phyloP scores from a whole-genome alignment of 2,797 vertebrate genomes.

The Mormyrus proboscirostris region DNA sequence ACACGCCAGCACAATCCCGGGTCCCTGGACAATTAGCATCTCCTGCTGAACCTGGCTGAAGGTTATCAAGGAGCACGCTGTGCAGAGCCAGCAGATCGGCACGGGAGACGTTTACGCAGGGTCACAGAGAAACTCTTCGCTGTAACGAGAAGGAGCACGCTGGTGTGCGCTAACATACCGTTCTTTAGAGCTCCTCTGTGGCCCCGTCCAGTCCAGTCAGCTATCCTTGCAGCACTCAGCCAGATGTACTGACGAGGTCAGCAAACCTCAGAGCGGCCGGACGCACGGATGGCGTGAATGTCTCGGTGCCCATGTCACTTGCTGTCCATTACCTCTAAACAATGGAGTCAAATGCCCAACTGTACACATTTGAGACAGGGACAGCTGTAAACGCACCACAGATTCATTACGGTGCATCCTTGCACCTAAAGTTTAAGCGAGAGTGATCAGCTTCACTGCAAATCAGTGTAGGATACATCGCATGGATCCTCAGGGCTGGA shows the following conservation, averaged over 20 bases:
- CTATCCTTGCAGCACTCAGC: background rate
- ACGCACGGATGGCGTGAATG: background rate
- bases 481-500: background rate
- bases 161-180: background rate
- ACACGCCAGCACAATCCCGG: background rate
- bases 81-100: background rate
- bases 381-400: background rate
- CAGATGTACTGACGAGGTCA: constrained; percentile 12
- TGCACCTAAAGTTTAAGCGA: background rate
- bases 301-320: background rate
- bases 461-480: background rate
- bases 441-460: background rate
- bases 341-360: background rate
- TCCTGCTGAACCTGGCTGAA: background rate
- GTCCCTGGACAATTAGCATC: constrained; percentile 1
- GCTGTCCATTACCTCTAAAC: background rate
- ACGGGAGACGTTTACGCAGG: background rate
- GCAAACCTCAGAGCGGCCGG: background rate
- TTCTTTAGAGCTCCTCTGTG: constrained; percentile 29
- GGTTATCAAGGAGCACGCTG: background rate
- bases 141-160: background rate
- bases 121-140: background rate
- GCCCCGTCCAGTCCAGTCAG: constrained; percentile 7
- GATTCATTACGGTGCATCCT: background rate
- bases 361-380: background rate